Evolutionary conservation across 2,113 vertebrate genomes (phyloP), one percentile per base, ranked within the genome.

Genomic region (Grallaria varia): DNA sequence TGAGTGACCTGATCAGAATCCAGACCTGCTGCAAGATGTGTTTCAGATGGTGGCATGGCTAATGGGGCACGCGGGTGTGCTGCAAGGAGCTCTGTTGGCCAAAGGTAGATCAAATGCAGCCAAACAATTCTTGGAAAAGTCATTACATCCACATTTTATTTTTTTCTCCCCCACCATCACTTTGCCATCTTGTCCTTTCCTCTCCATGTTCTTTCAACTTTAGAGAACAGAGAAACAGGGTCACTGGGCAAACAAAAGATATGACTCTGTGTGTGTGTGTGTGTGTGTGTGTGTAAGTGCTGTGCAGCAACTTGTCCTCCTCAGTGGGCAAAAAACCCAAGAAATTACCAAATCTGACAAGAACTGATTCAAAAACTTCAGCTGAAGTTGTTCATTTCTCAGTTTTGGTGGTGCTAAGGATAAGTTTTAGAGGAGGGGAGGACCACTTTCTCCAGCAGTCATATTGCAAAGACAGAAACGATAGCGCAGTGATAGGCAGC

Each of bases 51-150:
- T n/a, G 5, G 67, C 0, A 0, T 71, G 60, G 90, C 78, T 73
- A 8, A 53, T 2, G 21, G 52, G 72, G 67, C 74, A 56, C 52
- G 19, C 0, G 0, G 0, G 0, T 44, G 4, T 47, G 28, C 42
- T 59, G 31, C 30, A 40, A 40, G 50, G 25, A 83, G 59, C 47
- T 77, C 45, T 3, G 3, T 79, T 67, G 85, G 15, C 75, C 49
- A 1, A 22, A 68, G 83, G 60, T 12, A 67, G 82, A 87, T 79
- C 40, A 49, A 2, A 42, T 60, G 49, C 67, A 89, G 55, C 66
- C 56, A 50, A 86, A 30, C 0, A 3, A 76, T 33, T 24, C 63
- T 90, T 50, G 58, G 50, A 47, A 59, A 73, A 92, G 42, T 45
- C n/a, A 42, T 44, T n/a, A 5, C 28, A 30, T 45, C 6, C 2